Base-by-base conservation (phyloP, 2,888 invertebrate genomes). In the Gonocerus acuteangulatus region DNA sequence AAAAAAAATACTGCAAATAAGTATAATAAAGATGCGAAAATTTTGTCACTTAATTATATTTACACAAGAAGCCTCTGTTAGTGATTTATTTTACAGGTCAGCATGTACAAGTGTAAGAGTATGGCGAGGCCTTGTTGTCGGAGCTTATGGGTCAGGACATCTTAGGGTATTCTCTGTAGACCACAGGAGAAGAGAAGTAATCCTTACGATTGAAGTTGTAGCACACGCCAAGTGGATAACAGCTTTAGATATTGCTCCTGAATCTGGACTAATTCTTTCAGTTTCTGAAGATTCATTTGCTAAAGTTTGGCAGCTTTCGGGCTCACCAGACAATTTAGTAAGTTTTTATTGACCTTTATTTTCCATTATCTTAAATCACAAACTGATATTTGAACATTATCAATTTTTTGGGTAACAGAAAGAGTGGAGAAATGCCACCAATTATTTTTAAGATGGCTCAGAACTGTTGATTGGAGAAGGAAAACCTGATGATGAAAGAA, bases 171-270 rank as follows among this genome's bases (percentile, higher is more conserved):
- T 71, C 57, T 57, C 65, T 13, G 48, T 64, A 32, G 58, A 62
- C 54, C 27, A 60, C 36, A 16, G 64, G 49, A 19, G 59, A 36
- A 19, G 61, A 44, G 44, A 62, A 49, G 63, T 66, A 6, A 60
- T 61, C 34, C 47, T 71, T 16, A 21, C 66, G 1, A 61, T 69
- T 3, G 71, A 72, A 58, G 66, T 71, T 21, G 69, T 69, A 9
- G 71, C 71, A 22, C 72, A 72, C 60, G 71, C 71, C 18, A 67
- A 69, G 22, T 70, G 69, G 65, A 68, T 72, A 18, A 71, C 71
- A 7, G 69, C 68, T 4, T 56, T 70, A 47, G 71, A 71, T 47
- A 64, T 71, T 2, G 69, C 71, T 4, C 64, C 67, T 39, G 67
- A 68, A 13, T 60, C 63, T 9, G 69, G 69, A 6, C 58, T 59